Conservation (phyloP, 2,888 invertebrate genomes). For the Spilarctia lutea region DNA sequence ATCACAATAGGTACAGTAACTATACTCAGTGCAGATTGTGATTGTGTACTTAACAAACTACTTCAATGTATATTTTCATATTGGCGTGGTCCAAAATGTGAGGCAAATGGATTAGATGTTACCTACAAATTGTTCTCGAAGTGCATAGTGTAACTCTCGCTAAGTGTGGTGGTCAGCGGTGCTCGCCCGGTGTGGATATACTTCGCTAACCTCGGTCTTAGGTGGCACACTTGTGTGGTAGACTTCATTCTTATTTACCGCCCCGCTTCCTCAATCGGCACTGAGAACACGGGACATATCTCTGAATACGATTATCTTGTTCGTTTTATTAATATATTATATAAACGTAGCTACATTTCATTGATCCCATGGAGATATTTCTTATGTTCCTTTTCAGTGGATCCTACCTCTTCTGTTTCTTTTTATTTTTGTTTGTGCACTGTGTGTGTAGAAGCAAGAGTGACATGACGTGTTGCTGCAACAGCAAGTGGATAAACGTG, state of each 20-base stretch:
- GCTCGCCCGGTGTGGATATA: slow-evolving; percentile 15
- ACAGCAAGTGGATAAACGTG: background rate
- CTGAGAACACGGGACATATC: background rate
- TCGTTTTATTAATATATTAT: background rate
- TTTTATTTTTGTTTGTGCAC: slow-evolving; percentile 6
- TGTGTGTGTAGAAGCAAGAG: background rate
- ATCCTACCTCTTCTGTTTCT: background rate
- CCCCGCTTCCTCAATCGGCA: background rate
- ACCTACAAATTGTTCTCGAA: background rate
- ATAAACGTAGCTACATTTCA: background rate
- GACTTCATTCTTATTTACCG: background rate
- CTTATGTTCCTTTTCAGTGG: slow-evolving; percentile 1
- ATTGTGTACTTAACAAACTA: background rate
- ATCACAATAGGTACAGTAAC: slow-evolving; percentile 73
- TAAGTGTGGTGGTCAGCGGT: slow-evolving; percentile 13
- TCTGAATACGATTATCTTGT: background rate
- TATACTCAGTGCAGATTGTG: background rate
- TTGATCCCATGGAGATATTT: background rate
- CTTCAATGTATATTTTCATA: background rate
- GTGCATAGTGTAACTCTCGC: background rate
- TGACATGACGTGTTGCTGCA: background rate
- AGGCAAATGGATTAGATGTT: background rate
- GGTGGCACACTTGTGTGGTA: slow-evolving; percentile 13
- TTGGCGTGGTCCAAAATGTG: slow-evolving; percentile 8
- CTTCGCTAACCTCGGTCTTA: slow-evolving; percentile 12